These are phyloP conservation scores for Lasioglossum albipes DNA, from an alignment of 1,140 invertebrate species.

Conservation along the genomic window DNA sequence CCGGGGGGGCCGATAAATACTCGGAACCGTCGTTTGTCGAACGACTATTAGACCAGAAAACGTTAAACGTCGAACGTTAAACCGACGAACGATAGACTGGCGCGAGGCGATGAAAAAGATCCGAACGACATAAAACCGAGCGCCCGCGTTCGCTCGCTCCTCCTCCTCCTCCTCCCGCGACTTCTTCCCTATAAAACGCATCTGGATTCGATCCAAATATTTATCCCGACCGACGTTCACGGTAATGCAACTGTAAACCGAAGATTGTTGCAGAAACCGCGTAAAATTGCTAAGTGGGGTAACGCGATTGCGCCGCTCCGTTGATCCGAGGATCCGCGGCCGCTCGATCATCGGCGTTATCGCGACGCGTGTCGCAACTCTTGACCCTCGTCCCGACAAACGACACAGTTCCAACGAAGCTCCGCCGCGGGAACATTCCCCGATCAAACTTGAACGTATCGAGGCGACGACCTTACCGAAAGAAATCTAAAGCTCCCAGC, in stretches of 20 bases:
- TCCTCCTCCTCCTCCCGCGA: background rate
- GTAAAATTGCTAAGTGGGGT: conserved; percentile 44
- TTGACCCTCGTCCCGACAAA: background rate
- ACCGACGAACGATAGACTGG: background rate
- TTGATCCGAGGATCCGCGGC: background rate
- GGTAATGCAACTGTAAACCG: conserved; percentile 32
- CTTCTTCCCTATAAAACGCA: conserved; percentile 32
- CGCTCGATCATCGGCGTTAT: background rate
- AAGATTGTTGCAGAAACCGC: conserved; percentile 37
- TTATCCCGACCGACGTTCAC: background rate
- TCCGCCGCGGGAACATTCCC: background rate
- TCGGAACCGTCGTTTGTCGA: conserved; percentile 36
- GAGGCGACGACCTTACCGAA: too few relatives aligned
- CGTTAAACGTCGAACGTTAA: conserved; percentile 2
- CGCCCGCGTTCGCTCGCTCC: too few relatives aligned
- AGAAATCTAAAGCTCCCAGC: too few relatives aligned
- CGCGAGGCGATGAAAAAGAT: conserved; percentile 13
- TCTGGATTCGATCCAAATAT: conserved; percentile 46
- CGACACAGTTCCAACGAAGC: background rate
- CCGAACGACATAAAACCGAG: conserved; percentile 26
- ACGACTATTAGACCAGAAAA: conserved; percentile 34
- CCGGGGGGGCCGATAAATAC: conserved; percentile 47
- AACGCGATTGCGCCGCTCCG: conserved; percentile 34
- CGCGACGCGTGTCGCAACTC: background rate
- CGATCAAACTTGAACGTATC: too few relatives aligned